Base-by-base conservation (phyloP, 2,113 vertebrate species). In the Fukomys damarensis region DNA sequence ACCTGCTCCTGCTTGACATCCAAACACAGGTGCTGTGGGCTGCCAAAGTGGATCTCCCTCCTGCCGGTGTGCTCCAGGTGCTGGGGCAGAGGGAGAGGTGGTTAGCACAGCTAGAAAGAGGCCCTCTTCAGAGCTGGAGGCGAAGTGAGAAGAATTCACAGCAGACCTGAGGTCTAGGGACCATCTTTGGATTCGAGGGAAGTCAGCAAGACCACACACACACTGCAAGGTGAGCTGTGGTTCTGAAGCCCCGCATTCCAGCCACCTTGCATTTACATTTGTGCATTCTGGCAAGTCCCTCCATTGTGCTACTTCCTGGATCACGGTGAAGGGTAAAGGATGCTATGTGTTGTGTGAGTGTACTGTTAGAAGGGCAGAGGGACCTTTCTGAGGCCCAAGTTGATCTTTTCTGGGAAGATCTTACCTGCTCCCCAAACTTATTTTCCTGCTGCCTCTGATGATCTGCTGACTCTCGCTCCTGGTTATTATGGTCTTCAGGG, bases 1-100 rank as follows among this genome's bases (percentile, higher is more conserved):
- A 99, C 98, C 86, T 97, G 98, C 89, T 99, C 98, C 0, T 95
- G 96, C 61, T 93, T 98, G 93, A 98, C 95, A 65, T 99, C 99
- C 46, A 99, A 98, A 97, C 99, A 99, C 94, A 99, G 93, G 32
- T 96, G 97, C 0, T 94, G 98, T 56, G 85, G 81, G 26, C 98
- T 95, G 35, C 98, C 98, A 93, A 98, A 98, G 17, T 93, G 98
- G 94, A 99, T 98, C 97, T 99, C 98, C 66, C 98, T 99, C 97
- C 98, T 94, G 94, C 98, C 96, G 68, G 98, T 98, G 59, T 99
- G 98, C 70, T 99, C 98, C 97, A 99, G 99, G 94, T 98, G 98
- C 99, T 99, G 98, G 59, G 95, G 96, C 68, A 79, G 82, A 97
- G 54, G 59, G 26, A 77, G 26, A 1, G 0, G 79, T 86, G 35